Evolutionary conservation across 2,113 vertebrate species (phyloP), one percentile per base, ranked within the genome.

Genomic region (Ailuropoda melanoleuca): DNA sequence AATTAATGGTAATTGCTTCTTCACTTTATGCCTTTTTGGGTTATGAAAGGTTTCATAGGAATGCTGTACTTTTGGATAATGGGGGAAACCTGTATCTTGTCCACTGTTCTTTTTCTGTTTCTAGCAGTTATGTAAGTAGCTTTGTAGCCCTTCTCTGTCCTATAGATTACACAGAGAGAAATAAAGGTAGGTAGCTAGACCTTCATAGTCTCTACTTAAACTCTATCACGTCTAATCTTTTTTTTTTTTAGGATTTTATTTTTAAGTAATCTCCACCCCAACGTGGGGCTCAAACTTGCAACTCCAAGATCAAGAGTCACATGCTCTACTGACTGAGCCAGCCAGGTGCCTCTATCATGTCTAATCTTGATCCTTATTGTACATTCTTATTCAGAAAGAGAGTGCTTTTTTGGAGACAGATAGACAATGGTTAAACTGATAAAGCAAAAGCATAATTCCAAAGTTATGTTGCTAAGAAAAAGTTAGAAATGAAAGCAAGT

Each of bases 81-180:
- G 15, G 48, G 75, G 31, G 75, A 78, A 50, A 53, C 31, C 31
- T 53, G 29, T 34, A 43, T 93, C 29, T 95, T 95, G 53, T 88
- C n/a, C 90, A 19, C 72, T 48, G 8, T 86, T 85, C 37, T 87
- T 86, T 93, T 93, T 92, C 55, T 95, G 4, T 95, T 97, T 93
- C 58, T 88, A 81, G 68, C 60, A 94, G 68, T 66, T 92, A 43
- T 6, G 2, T 74, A 60, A 88, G 37, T 81, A 90, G 18, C 7
- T 4, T 72, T 37, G 15, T 60, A 68, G 26, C 53, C 11, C 19
- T 78, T 77, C 48, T 91, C 23, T 93, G 46, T 46, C 56, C 37
- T 82, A 4, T 7, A 86, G 78, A 83, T 86, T 89, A 87, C 29
- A 48, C 37, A 83, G 34, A 77, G 37, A 62, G 13, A 86, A 91